A percentile compares a stretch with the other conserved stretches of the same genome.
phyloP scores from a whole-genome alignment of 2,113 vertebrate species.

The Manacus vitellinus region DNA sequence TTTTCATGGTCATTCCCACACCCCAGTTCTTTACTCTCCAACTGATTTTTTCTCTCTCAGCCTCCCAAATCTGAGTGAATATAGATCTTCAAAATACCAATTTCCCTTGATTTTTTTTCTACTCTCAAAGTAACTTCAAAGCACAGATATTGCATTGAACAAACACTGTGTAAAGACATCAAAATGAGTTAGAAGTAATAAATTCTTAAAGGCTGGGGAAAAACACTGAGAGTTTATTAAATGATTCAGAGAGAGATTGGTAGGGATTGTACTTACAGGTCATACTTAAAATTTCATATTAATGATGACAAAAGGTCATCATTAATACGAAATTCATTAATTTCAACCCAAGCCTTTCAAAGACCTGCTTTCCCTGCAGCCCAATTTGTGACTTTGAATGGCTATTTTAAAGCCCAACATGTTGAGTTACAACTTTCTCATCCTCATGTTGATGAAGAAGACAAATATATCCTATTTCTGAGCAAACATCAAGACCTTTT shows the following conservation, averaged over 20 bases:
- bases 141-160: neutral
- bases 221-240: neutral
- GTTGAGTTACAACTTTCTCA: neutral
- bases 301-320: neutral
- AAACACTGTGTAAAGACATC: neutral
- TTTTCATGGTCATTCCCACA: neutral
- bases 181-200: neutral
- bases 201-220: neutral
- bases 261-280: neutral
- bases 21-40: neutral
- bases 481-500: neutral
- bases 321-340: neutral
- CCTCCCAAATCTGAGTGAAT: neutral
- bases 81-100: fast-evolving
- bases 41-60: neutral
- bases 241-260: neutral
- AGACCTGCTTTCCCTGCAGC: neutral
- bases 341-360: neutral
- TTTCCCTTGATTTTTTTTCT: neutral
- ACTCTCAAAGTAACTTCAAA: neutral
- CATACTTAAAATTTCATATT: neutral
- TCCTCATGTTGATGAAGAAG: neutral
- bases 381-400: neutral
- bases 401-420: neutral
- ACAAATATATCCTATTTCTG: neutral